Evolutionary conservation across 2,888 invertebrate genomes (phyloP).

Genomic region (Acanthosepion pharaonis): DNA sequence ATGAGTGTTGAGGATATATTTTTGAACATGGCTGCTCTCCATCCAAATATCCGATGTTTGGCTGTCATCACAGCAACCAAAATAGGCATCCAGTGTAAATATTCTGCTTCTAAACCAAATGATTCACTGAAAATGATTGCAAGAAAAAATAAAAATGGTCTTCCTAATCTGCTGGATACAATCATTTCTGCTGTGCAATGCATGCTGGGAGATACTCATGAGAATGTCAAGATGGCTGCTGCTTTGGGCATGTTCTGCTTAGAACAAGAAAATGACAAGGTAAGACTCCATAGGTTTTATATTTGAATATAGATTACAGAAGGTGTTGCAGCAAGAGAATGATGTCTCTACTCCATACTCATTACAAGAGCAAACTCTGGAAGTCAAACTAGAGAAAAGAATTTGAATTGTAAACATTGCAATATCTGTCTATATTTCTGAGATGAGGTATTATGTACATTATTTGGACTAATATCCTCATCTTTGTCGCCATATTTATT

Average conservation of each 20-base stretch:
- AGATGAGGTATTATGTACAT: too few relatives aligned
- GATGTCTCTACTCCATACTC: too few relatives aligned
- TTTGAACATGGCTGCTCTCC: constrained; percentile 74
- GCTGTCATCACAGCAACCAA: constrained; percentile 66
- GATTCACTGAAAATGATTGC: constrained; percentile 50
- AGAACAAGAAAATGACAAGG: constrained; percentile 67
- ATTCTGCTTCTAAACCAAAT: neutral
- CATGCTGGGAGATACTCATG: constrained; percentile 69
- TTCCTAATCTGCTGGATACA: constrained; percentile 62
- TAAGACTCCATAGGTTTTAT: constrained; percentile 50
- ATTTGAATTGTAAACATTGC: too few relatives aligned
- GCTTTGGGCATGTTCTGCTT: constrained; percentile 72
- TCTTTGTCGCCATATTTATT: too few relatives aligned
- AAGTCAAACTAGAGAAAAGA: too few relatives aligned
- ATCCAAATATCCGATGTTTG: constrained; percentile 72
- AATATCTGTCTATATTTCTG: too few relatives aligned
- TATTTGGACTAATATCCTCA: too few relatives aligned
- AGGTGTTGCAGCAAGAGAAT: too few relatives aligned
- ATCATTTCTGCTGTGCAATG: constrained; percentile 71
- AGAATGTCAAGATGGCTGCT: constrained; percentile 68
- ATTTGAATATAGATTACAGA: neutral
- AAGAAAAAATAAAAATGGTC: constrained; percentile 50
- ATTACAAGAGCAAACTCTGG: too few relatives aligned
- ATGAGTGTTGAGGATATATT: constrained; percentile 73
- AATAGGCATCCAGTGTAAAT: neutral